Base-by-base conservation (phyloP, 1,140 invertebrate genomes). In the Drosophila sechellia region DNA sequence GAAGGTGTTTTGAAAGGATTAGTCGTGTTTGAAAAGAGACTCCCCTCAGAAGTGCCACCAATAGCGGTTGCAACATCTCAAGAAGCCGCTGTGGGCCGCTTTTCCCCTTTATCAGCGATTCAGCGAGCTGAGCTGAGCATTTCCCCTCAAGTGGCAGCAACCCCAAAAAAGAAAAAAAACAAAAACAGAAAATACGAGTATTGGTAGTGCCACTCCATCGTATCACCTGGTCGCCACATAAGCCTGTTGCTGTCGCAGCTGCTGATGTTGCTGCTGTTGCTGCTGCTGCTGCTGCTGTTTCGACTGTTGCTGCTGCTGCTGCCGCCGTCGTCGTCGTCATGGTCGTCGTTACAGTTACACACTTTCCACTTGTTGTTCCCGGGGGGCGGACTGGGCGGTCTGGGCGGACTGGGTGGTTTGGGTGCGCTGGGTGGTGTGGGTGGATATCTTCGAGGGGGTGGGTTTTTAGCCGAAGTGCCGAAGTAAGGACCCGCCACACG, bases 361-460 rank as follows among this genome's bases (percentile, higher is more conserved):
- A 83, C 74, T 87, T 81, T 85, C 83, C 81, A 86, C 81, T 86
- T 86, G 81, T 86, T 86, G 81, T 81, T 72, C 43, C 76, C 58
- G 31, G 54, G 34, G 5, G 6, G 20, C 12, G 15, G 40, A 42
- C 6, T 42, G 40, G 40, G 40, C 2, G 15, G 2, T 4, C 6
- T 53, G 57, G n/a, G 43, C 10, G 42, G 0, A 6, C 8, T 37
- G 45, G 50, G 48, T 22, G 50, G 0, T 1, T 4, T 53, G 57
- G n/a, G 43, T 5, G 42, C 0, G 6, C 8, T 37, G 45, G 34
- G 48, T 22, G 46, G 35, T 37, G 35, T 37, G 35, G 35, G 35
- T 10, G 35, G 37, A 12, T 39, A 6, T 52, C 31, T 35, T 35
- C 1, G 12, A 13, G 34, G 58, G 50, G 46, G 34, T 27, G 42